Conservation (phyloP, 2,888 invertebrate genomes). For the Nymphalis polychloros region DNA sequence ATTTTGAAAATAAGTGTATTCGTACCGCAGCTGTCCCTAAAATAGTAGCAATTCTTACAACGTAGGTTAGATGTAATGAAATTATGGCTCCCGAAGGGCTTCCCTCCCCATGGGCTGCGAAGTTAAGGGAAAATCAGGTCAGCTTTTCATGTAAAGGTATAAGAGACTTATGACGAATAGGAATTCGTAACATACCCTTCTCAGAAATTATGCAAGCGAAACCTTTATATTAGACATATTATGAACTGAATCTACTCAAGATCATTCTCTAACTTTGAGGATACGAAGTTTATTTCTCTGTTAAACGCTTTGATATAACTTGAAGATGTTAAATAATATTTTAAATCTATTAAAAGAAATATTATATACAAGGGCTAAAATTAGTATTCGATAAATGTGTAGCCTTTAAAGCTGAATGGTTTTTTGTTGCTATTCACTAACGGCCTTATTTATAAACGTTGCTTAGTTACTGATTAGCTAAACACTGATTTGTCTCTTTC, state of each 20-base stretch:
- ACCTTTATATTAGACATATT: slow-evolving; percentile 32
- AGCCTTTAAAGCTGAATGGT: no score
- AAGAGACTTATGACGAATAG: slow-evolving; percentile 44
- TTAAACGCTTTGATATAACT: not conserved
- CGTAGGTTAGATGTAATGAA: slow-evolving; percentile 42
- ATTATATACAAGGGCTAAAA: no score
- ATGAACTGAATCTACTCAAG: slow-evolving; percentile 26
- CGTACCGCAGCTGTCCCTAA: slow-evolving; percentile 42
- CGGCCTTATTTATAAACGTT: no score
- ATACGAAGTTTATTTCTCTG: slow-evolving; percentile 5
- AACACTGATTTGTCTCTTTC: no score
- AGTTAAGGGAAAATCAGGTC: slow-evolving; percentile 45
- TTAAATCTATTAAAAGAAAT: no score
- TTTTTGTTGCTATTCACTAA: no score
- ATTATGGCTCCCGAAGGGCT: slow-evolving; percentile 42
- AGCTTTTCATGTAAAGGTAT: slow-evolving; percentile 45
- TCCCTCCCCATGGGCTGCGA: slow-evolving; percentile 40
- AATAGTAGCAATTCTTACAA: slow-evolving; percentile 44
- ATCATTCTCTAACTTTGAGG: slow-evolving; percentile 17
- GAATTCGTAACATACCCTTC: slow-evolving; percentile 40
- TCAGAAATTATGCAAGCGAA: slow-evolving; percentile 34
- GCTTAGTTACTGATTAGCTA: no score
- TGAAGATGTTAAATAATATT: not conserved
- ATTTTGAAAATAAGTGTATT: not conserved
- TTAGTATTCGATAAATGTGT: no score